Evolutionary conservation across 2,888 invertebrate species (phyloP).

Genomic region (Candidula unifasciata): DNA sequence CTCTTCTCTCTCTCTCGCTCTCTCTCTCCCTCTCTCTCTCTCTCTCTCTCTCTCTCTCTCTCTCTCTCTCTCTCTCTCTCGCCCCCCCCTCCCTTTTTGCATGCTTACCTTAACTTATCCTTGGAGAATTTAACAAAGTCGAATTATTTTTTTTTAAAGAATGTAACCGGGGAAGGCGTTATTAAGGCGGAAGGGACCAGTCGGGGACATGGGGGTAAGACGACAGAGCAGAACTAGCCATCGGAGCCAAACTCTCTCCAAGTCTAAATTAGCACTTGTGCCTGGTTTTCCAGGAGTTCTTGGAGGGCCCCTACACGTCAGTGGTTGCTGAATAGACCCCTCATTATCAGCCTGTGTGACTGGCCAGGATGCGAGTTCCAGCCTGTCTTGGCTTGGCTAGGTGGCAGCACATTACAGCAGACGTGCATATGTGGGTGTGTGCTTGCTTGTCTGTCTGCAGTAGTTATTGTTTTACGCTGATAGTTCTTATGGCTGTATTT

Average conservation of each 20-base stretch:
- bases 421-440: not conserved
- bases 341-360: constrained; percentile 48
- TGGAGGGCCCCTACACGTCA: constrained; percentile 45
- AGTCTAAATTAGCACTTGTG: constrained; percentile 49
- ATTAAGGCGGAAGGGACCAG: not conserved
- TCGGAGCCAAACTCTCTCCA: constrained; percentile 44
- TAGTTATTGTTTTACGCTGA: not conserved
- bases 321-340: constrained; percentile 36
- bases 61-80: constrained; percentile 4
- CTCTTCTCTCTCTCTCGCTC: not conserved
- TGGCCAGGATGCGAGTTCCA: constrained; percentile 13
- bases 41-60: not conserved
- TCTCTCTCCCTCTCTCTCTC: not conserved
- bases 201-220: not conserved
- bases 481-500: too few relatives aligned
- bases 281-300: constrained; percentile 41
- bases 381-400: not conserved
- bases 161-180: not conserved
- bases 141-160: not conserved
- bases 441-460: not conserved
- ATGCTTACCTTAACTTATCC: not conserved
- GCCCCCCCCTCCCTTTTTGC: not conserved
- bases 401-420: not conserved
- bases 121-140: not conserved
- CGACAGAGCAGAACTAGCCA: constrained; percentile 23